Percentiles rank a stretch among this genome's conserved stretches.
phyloP scores from a whole-genome alignment of 2,113 vertebrate genomes.

The Nycticryphes semicollaris region DNA sequence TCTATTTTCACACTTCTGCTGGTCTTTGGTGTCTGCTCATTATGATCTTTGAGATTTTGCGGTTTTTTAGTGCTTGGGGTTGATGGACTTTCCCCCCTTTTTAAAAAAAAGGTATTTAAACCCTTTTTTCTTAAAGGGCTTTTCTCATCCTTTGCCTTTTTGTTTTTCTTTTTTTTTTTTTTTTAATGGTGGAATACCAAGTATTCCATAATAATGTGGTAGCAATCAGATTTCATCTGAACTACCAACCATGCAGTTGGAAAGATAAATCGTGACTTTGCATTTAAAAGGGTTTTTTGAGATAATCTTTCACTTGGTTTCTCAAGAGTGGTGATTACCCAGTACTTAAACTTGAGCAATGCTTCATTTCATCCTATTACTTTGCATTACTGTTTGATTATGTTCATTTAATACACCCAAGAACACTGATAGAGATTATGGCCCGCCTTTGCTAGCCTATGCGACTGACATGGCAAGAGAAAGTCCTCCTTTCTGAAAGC shows the following conservation, averaged over 20 bases:
- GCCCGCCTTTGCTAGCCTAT: not conserved
- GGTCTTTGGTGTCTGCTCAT: not conserved
- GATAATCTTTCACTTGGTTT: not conserved
- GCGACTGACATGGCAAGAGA: not conserved
- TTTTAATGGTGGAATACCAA: not conserved
- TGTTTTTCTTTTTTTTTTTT: not conserved
- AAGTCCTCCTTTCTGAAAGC: not conserved
- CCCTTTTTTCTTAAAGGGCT: not conserved
- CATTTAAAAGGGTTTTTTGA: not conserved
- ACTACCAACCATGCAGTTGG: not conserved
- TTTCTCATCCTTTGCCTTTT: not conserved
- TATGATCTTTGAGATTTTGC: not conserved
- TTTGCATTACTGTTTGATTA: not conserved
- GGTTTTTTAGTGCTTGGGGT: too few relatives aligned
- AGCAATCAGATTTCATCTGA: not conserved
- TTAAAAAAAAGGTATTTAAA: too few relatives aligned
- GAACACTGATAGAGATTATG: not conserved
- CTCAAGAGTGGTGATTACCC: not conserved
- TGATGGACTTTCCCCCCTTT: too few relatives aligned
- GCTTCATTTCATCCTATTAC: not conserved
- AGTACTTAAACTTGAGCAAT: not conserved
- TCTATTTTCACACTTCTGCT: not conserved
- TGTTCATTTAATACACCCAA: not conserved
- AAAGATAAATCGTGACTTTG: not conserved
- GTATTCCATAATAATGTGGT: not conserved